Percentiles rank a stretch among this genome's conserved stretches.
Conservation (phyloP, 2,888 invertebrate genomes). For the Andrena trimmerana region DNA sequence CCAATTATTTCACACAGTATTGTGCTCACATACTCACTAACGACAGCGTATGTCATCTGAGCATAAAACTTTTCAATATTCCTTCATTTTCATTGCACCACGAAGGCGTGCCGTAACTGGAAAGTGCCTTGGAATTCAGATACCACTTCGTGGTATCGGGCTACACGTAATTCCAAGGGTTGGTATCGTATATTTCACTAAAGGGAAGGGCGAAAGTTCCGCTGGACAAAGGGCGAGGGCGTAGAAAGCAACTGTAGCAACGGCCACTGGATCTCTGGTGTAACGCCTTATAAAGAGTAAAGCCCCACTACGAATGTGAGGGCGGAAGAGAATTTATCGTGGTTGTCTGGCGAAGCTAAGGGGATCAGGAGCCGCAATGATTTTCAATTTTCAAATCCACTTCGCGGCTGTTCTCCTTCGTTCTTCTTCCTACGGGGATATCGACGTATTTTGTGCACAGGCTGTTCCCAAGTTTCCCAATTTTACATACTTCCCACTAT, state of each 20-base stretch:
- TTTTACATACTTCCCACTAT: neutral
- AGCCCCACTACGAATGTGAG: constrained; percentile 58
- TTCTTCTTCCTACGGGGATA: constrained; percentile 64
- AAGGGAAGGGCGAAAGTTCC: constrained; percentile 54
- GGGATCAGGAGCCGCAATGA: constrained; percentile 82
- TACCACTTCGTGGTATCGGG: constrained; percentile 22
- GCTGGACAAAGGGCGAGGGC: constrained; percentile 61
- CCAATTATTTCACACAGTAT: no score
- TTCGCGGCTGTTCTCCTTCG: constrained; percentile 75
- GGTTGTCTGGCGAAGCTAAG: constrained; percentile 81
- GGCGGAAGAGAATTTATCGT: constrained; percentile 78
- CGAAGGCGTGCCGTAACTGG: no score
- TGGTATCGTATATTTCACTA: constrained; percentile 50
- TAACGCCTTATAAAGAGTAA: constrained; percentile 79
- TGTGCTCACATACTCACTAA: no score
- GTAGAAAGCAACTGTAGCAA: constrained; percentile 28
- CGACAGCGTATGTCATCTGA: no score
- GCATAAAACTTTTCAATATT: no score
- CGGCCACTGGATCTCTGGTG: constrained; percentile 69
- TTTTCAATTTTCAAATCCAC: constrained; percentile 83
- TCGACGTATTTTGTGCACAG: constrained; percentile 55
- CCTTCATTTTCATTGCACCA: no score
- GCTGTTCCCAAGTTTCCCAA: constrained; percentile 20
- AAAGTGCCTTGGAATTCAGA: constrained; percentile 31
- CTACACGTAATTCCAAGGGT: constrained; percentile 44